Evolutionary conservation across 2,888 invertebrate genomes (phyloP), one percentile per base, ranked within the genome.

Genomic region (Ceramica pisi): DNA sequence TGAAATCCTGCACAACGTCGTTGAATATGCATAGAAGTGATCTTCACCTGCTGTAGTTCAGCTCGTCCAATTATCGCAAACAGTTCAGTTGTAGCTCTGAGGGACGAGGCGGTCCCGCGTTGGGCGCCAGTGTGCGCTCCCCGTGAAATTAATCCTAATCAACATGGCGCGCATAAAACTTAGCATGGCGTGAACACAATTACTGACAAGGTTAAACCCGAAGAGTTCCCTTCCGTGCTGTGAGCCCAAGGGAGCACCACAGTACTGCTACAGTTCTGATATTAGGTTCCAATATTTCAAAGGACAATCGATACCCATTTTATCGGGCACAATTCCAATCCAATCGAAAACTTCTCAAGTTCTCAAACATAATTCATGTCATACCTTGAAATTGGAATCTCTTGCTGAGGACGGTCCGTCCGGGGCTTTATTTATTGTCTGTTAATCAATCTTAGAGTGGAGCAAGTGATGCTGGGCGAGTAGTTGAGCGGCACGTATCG

Each of bases 141-240:
- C 73, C 82, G 85, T 85, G 84, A 85, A 82, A 86, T 86, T 82
- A 81, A 77, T 62, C 75, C 85, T 84, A 81, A 87, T 85, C 83
- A 85, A 80, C 75, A 78, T 75, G 65, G 57, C 81, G 70, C 12
- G 75, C 75, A 73, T 86, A 85, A 87, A 87, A 85, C 76, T 85
- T 82, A 85, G 83, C 61, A 78, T 80, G 82, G 86, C 83, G 85
- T 83, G 85, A 85, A 86, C 46, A 78, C 81, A 83, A 86, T 88
- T 84, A 85, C 70, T 74, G 51, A 75, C 73, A 82, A 85, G 86
- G 81, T 82, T 9, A 19, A 50, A 19, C 5, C 10, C 7, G 4
- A 38, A 44, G 14, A 38, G 16, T 46, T 21, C 1, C 10, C 10
- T 12, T 16, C 21, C 19, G 14, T 12, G 9, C 23, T 51, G 9